These are phyloP conservation scores for Tanaodytes sp. DNA, from an alignment of 2,888 invertebrate genomes.

Conservation along the genomic window DNA sequence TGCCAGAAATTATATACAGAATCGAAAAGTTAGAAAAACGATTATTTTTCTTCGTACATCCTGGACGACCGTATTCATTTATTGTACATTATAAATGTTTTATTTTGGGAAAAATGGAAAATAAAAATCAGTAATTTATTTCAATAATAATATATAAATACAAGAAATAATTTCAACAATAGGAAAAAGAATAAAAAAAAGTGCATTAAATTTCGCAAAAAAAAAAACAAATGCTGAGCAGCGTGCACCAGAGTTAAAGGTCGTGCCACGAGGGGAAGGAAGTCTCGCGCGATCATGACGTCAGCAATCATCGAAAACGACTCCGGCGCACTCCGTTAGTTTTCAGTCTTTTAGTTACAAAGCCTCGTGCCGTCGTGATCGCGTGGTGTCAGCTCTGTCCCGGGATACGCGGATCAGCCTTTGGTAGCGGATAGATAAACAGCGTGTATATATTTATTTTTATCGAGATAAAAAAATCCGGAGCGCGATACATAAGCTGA, in stretches of 20 bases:
- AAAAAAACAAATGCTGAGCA: not conserved
- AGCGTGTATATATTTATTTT: constrained; percentile 8
- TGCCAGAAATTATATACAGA: no score
- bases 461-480: not conserved
- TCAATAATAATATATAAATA: no score
- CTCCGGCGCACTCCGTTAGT: constrained; percentile 38
- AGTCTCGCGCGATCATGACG: constrained; percentile 35
- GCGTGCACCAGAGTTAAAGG: constrained; percentile 32
- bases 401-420: constrained; percentile 43
- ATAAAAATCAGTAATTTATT: no score
- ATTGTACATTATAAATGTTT: no score
- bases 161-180: no score
- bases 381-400: not conserved
- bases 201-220: no score
- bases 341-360: constrained; percentile 28
- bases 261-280: constrained; percentile 15
- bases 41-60: no score
- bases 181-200: no score
- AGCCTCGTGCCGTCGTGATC: constrained; percentile 10
- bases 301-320: constrained; percentile 43
- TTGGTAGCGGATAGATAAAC: not conserved
- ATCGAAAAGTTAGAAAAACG: no score
- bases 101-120: no score
- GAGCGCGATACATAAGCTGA: constrained; percentile 12
- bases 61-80: no score